These are phyloP conservation scores for Cotesia congregata DNA, from an alignment of 2,888 invertebrate genomes.

Conservation along the genomic window DNA sequence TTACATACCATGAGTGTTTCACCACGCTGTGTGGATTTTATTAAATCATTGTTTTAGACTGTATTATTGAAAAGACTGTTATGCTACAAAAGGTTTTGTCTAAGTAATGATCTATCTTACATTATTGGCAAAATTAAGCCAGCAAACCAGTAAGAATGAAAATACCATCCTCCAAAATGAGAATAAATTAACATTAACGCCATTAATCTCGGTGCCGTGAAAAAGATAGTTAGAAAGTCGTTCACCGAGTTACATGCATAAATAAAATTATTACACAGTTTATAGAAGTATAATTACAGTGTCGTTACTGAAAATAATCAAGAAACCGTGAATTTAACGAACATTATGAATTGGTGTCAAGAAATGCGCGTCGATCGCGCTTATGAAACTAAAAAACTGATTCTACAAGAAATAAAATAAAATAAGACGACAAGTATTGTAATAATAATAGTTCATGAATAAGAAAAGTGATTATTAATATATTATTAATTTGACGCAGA, in stretches of 20 bases:
- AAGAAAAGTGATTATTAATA: conserved; percentile 8
- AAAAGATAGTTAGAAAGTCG: conserved; percentile 4
- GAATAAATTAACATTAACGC: conserved; percentile 13
- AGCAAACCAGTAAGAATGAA: conserved; percentile 22
- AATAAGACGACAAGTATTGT: conserved; percentile 42
- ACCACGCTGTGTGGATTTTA: conserved; percentile 7
- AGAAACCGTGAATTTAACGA: conserved; percentile 41
- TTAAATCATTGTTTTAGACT: conserved; percentile 37
- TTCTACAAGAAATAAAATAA: conserved; percentile 17
- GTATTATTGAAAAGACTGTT: conserved; percentile 41
- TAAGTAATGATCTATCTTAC: neutral
- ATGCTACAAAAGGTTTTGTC: conserved; percentile 22
- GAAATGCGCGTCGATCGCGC: conserved; percentile 16
- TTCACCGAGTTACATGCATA: conserved; percentile 50
- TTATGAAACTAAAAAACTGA: neutral
- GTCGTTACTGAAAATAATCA: conserved; percentile 55
- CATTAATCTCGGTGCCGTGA: conserved; percentile 7
- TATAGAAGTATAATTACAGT: conserved; percentile 57
- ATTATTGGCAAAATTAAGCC: conserved; percentile 2
- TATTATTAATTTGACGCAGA: neutral
- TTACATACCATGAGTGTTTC: conserved; percentile 30
- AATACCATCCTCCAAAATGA: conserved; percentile 16
- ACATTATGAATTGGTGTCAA: conserved; percentile 12
- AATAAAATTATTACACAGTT: conserved; percentile 59
- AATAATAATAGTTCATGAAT: conserved; percentile 42